These are phyloP conservation scores for Yoshiicerus persimilis DNA, from an alignment of 1,140 invertebrate genomes.

Conservation along the genomic window DNA sequence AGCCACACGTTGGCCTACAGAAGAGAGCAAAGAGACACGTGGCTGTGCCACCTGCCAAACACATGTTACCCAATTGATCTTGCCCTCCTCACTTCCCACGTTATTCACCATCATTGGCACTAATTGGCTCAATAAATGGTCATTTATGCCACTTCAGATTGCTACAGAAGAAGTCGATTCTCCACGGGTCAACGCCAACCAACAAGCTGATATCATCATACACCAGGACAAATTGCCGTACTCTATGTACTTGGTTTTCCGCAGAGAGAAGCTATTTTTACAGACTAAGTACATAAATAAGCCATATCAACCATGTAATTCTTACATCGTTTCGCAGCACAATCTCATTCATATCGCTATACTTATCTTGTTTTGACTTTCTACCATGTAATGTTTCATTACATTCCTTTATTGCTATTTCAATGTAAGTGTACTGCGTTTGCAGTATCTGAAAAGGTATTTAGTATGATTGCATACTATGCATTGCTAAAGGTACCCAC, in stretches of 20 bases:
- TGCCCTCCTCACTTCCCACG: conserved; percentile 19
- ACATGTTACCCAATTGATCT: conserved; percentile 44
- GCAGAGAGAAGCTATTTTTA: neutral
- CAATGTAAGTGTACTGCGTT: neutral
- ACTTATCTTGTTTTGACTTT: neutral
- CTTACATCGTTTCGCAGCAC: neutral
- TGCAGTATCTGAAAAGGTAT: neutral
- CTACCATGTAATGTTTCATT: neutral
- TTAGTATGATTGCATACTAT: neutral
- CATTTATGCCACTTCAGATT: conserved; percentile 17
- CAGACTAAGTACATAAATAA: neutral
- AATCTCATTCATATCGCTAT: neutral
- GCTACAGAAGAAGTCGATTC: neutral
- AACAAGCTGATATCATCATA: neutral
- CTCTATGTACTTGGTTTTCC: neutral
- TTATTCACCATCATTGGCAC: conserved; percentile 34
- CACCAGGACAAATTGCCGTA: neutral
- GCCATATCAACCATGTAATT: neutral
- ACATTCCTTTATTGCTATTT: neutral
- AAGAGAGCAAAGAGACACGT: conserved; percentile 38
- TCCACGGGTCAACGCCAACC: neutral
- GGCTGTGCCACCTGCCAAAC: conserved; percentile 45
- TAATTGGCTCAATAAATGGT: conserved; percentile 33
- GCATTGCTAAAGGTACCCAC: neutral
- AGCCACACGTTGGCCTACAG: conserved; percentile 26